Base-by-base conservation (phyloP, 2,797 vertebrate species). In the Clarias pachynema region DNA sequence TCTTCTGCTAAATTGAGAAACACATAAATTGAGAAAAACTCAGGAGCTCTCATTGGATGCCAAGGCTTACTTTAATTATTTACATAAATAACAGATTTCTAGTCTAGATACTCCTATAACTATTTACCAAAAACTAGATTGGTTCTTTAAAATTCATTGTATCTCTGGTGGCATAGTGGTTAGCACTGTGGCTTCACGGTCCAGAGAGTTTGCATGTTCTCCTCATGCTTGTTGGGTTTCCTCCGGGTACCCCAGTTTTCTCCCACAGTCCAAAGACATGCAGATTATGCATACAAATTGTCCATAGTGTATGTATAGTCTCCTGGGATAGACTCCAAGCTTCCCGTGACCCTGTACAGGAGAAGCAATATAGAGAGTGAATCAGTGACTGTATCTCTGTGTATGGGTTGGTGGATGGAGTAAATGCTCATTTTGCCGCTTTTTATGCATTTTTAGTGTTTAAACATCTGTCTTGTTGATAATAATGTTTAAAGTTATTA, bases 381-480 rank as follows among this genome's bases (percentile, higher is more conserved):
- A 49, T 49, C 44, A 49, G 6, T 44, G 22, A 29, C 5, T 74
- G 49, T 56, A 18, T 20, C 15, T 18, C n/a, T 24, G 49, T 8
- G n/a, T 31, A 7, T 2, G n/a, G 49, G 26, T 29, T 15, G 0
- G 3, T 12, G 53, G 49, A 29, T 53, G n/a, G 14, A 59, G 20
- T 62, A 79, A 79, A 60, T 29, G 26, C 31, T 60, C 22, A 34
- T 78, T 34, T 57, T 78, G 18, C 75, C 15, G 56, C 56, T 31
- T 60, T 60, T 78, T 60, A 77, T 44, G 26, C 59, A 79, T 57
- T 57, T 22, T 57, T 57, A 75, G 57, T 75, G 49, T 53, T 53
- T 53, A 53, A 22, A 57, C 59, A 31, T 14, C 12, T 60, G 12
- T 60, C 29, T 12, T 78, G 24, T 1, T 34, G 18, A 57, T 37